A percentile compares a stretch with the other conserved stretches of the same genome.
phyloP scores from a whole-genome alignment of 2,113 vertebrate species.

The Coptodon rendalli region DNA sequence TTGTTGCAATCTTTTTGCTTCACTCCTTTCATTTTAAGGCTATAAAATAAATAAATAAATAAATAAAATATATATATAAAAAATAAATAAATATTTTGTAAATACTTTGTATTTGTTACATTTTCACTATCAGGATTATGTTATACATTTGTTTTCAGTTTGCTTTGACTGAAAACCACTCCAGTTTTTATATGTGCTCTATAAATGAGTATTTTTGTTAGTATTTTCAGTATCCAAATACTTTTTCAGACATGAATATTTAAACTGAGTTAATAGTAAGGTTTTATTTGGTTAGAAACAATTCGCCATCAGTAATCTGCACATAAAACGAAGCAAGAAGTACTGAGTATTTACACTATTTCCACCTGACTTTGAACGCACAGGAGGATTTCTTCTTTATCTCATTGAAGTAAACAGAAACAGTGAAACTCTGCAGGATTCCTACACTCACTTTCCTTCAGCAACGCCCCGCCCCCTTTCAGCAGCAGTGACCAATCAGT shows the following conservation, averaged over 20 bases:
- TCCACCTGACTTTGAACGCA: neutral
- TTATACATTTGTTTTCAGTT: neutral
- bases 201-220: neutral
- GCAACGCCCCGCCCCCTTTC: neutral
- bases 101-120: neutral
- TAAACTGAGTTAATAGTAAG: neutral
- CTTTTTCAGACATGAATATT: neutral
- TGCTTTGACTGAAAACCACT: neutral
- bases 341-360: neutral
- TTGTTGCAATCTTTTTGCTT: neutral
- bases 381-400: neutral
- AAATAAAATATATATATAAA: neutral
- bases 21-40: neutral
- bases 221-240: neutral
- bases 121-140: neutral
- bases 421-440: neutral
- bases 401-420: neutral
- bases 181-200: neutral
- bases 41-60: neutral
- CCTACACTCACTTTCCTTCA: neutral
- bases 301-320: neutral
- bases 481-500: neutral
- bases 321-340: neutral
- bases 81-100: neutral
- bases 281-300: neutral